These are phyloP conservation scores for Cordilura impudica DNA, from an alignment of 2,888 invertebrate species.

Conservation along the genomic window DNA sequence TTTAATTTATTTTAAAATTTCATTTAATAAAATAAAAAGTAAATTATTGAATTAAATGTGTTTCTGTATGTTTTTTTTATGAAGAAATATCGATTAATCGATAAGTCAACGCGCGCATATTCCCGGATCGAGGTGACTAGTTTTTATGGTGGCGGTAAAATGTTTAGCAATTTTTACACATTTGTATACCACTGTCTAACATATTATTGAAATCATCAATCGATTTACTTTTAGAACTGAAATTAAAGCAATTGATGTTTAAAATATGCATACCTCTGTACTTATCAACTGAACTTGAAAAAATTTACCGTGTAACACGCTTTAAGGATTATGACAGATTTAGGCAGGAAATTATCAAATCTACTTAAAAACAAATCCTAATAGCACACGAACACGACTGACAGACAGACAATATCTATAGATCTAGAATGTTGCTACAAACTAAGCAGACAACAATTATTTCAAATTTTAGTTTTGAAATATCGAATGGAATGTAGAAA, in stretches of 20 bases:
- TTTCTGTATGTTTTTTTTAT: too few relatives aligned
- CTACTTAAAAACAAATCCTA: slow-evolving; percentile 35
- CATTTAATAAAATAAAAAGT: too few relatives aligned
- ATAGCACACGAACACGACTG: slow-evolving; percentile 28
- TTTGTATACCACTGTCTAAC: neutral
- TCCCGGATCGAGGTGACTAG: too few relatives aligned
- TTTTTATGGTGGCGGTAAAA: too few relatives aligned
- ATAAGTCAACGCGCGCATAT: too few relatives aligned
- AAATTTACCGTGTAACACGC: slow-evolving; percentile 76
- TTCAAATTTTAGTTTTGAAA: neutral
- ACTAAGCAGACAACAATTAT: neutral
- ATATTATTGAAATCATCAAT: neutral
- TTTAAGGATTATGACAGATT: slow-evolving; percentile 76
- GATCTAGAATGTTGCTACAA: neutral
- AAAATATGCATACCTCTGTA: slow-evolving; percentile 2
- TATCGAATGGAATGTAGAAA: neutral
- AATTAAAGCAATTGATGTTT: slow-evolving; percentile 37
- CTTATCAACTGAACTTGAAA: slow-evolving; percentile 65
- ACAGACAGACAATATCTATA: neutral
- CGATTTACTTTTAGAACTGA: neutral
- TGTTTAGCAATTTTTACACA: neutral
- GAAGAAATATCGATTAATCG: too few relatives aligned
- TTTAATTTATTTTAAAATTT: too few relatives aligned
- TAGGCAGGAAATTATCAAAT: slow-evolving; percentile 50
- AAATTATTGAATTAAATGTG: too few relatives aligned